These are phyloP conservation scores for Philhelius pedissequus DNA, from an alignment of 2,888 invertebrate species.

Conservation along the genomic window DNA sequence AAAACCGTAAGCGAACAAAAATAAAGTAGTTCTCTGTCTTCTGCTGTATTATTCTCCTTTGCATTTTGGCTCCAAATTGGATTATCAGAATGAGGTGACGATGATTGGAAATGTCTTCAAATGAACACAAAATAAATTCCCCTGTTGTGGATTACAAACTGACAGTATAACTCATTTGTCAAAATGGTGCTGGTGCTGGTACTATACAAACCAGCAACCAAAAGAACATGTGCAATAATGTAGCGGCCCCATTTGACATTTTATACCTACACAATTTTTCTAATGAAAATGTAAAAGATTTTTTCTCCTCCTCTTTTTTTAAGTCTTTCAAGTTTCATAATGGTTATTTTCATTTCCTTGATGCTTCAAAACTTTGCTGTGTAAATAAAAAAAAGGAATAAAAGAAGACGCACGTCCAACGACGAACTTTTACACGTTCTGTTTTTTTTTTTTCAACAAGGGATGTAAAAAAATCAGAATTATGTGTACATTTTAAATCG, in stretches of 20 bases:
- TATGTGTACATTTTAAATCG: neutral
- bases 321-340: neutral
- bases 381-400: neutral
- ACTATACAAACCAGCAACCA: neutral
- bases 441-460: neutral
- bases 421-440: neutral
- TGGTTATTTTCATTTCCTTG: neutral
- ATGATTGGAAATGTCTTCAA: slow-evolving; percentile 59
- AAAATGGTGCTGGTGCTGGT: neutral
- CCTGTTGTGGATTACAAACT: slow-evolving; percentile 42
- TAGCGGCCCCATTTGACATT: slow-evolving; percentile 56
- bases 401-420: neutral
- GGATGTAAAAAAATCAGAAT: neutral
- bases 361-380: neutral
- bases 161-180: slow-evolving; percentile 33
- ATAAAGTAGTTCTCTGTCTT: slow-evolving; percentile 9
- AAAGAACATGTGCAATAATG: slow-evolving; percentile 38
- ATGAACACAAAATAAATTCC: slow-evolving; percentile 52
- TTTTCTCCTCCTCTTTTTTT: neutral
- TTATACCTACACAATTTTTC: neutral
- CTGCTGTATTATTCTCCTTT: neutral
- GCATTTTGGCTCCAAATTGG: slow-evolving; percentile 46
- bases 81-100: slow-evolving; percentile 65
- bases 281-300: slow-evolving; percentile 24
- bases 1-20: neutral